Evolutionary conservation across 2,113 vertebrate genomes (phyloP).

Genomic region (Clarias magur): DNA sequence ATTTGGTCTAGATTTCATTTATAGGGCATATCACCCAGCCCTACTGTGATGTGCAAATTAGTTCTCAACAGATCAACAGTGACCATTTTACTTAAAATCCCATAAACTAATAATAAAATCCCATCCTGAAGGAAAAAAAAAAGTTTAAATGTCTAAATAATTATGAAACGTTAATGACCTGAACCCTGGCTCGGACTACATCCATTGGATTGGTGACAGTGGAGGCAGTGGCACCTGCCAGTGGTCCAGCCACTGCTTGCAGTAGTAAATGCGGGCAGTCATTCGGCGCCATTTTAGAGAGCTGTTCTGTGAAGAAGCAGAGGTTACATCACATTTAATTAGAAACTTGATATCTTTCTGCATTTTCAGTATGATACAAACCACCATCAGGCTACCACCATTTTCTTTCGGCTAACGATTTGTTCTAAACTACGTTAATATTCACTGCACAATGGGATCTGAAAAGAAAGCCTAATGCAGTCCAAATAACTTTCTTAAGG

Average conservation of each 20-base stretch:
- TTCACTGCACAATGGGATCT: background rate
- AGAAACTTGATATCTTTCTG: background rate
- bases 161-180: constrained; percentile 73
- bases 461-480: background rate
- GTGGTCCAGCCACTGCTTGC: constrained; percentile 88
- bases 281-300: constrained; percentile 84
- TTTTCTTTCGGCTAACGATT: background rate
- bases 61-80: background rate
- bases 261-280: constrained; percentile 92
- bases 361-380: background rate
- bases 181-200: constrained; percentile 90
- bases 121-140: background rate
- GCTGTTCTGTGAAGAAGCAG: constrained; percentile 77
- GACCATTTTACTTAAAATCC: background rate
- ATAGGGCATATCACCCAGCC: no score
- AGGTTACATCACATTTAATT: no score
- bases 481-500: background rate
- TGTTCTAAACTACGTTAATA: background rate
- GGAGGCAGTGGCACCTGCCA: constrained; percentile 91
- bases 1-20: no score
- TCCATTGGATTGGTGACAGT: constrained; percentile 98
- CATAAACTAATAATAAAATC: background rate
- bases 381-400: no score
- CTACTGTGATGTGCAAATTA: background rate
- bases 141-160: background rate